These are phyloP conservation scores for Orthosia gracilis DNA, from an alignment of 2,888 invertebrate genomes.

Conservation along the genomic window DNA sequence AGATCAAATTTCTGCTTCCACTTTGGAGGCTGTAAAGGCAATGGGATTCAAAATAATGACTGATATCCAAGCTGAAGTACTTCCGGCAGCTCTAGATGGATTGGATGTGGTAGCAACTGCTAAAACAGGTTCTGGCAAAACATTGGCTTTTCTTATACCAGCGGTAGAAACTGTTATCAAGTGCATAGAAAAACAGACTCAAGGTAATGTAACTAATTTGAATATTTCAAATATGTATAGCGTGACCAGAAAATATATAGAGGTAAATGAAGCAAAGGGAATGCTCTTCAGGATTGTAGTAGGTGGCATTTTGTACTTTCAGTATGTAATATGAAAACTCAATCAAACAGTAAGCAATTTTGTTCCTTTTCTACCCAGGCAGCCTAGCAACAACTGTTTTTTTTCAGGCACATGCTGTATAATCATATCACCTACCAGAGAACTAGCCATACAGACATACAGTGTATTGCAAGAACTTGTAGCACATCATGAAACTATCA, in stretches of 20 bases:
- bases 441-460: slow-evolving; percentile 98
- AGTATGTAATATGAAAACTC: too few relatives aligned
- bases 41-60: slow-evolving; percentile 99
- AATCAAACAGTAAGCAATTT: too few relatives aligned
- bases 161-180: slow-evolving; percentile 97
- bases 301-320: too few relatives aligned
- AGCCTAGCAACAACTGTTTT: not conserved
- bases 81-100: slow-evolving; percentile 97
- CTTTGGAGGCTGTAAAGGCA: slow-evolving; percentile 94
- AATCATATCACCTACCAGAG: slow-evolving; percentile 98
- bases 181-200: slow-evolving; percentile 64
- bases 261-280: too few relatives aligned
- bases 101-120: slow-evolving; percentile 98
- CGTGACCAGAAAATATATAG: too few relatives aligned
- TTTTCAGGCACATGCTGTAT: slow-evolving; percentile 95
- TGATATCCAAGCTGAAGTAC: slow-evolving; percentile 96
- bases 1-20: slow-evolving; percentile 93
- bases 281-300: too few relatives aligned
- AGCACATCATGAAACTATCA: slow-evolving; percentile 94
- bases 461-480: slow-evolving; percentile 97
- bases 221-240: too few relatives aligned
- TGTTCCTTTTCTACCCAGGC: too few relatives aligned
- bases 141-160: slow-evolving; percentile 98
- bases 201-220: slow-evolving; percentile 64
- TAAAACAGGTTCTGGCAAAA: slow-evolving; percentile 99